Conservation (phyloP, 2,888 invertebrate genomes). For the Anodontia alba region DNA sequence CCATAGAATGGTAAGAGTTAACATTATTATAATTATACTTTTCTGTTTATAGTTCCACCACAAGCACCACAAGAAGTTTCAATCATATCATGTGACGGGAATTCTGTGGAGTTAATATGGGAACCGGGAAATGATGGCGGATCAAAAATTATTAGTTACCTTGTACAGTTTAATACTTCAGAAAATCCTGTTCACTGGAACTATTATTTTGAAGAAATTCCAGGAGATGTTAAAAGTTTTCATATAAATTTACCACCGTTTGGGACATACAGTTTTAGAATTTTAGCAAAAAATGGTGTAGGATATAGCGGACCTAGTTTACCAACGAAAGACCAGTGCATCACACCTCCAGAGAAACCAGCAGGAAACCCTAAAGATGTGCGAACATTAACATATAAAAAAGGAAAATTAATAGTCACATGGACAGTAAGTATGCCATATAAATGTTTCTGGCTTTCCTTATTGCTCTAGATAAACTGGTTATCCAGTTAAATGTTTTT, state of each 20-base stretch:
- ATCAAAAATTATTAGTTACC: constrained; percentile 94
- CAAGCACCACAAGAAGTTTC: constrained; percentile 91
- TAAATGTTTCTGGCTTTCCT: too few relatives aligned
- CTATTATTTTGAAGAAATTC: constrained; percentile 71
- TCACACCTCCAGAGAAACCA: constrained; percentile 79
- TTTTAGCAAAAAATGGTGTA: constrained; percentile 82
- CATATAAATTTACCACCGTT: constrained; percentile 79
- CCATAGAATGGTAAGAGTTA: too few relatives aligned
- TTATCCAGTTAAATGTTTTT: too few relatives aligned
- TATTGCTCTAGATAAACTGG: too few relatives aligned
- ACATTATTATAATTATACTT: too few relatives aligned
- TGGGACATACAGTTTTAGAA: constrained; percentile 84
- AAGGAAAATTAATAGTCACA: constrained; percentile 82
- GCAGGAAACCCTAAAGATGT: constrained; percentile 83
- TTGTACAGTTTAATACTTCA: constrained; percentile 96
- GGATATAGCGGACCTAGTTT: constrained; percentile 83
- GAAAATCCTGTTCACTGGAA: constrained; percentile 96
- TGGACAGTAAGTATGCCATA: constrained; percentile 83
- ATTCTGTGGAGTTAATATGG: constrained; percentile 87
- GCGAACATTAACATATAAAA: constrained; percentile 80
- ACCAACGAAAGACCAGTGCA: constrained; percentile 76
- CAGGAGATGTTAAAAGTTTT: constrained; percentile 59
- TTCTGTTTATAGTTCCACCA: constrained; percentile 90
- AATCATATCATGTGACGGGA: constrained; percentile 88
- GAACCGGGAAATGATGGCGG: constrained; percentile 96